Evolutionary conservation across 2,797 vertebrate species (phyloP).

Genomic region (Manis pentadactyla): DNA sequence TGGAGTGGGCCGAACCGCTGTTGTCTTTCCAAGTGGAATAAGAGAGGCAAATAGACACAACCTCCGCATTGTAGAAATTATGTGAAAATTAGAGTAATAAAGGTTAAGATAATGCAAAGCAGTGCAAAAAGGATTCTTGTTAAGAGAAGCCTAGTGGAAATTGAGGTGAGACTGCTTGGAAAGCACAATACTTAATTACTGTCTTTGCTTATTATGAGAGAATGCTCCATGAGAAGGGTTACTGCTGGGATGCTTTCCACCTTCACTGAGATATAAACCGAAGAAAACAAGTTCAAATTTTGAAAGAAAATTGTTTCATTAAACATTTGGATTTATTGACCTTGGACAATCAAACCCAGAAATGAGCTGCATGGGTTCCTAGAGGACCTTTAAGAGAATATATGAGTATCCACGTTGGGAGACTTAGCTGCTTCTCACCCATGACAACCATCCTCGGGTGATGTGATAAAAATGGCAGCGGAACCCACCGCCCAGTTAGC

Average conservation of each 20-base stretch:
- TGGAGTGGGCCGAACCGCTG: rapidly evolving
- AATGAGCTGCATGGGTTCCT: not conserved
- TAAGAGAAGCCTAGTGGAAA: not conserved
- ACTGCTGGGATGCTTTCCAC: not conserved
- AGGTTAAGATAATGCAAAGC: not conserved
- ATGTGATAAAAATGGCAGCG: not conserved
- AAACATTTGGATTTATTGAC: not conserved
- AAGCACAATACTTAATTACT: not conserved
- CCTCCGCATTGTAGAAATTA: not conserved
- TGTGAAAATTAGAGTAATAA: not conserved
- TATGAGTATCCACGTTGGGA: not conserved
- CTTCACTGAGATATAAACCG: not conserved
- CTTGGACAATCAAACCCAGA: constrained; percentile 4
- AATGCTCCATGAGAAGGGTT: not conserved
- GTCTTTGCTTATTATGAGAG: not conserved
- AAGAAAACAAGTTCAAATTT: not conserved
- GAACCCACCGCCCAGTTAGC: not conserved
- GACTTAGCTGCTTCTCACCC: not conserved
- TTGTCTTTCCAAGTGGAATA: not conserved
- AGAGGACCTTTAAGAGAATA: not conserved
- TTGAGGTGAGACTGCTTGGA: not conserved
- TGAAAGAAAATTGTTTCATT: not conserved
- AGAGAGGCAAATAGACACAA: not conserved
- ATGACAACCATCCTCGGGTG: not conserved
- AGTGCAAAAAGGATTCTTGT: not conserved